These are phyloP conservation scores for Drosophila mayri DNA, from an alignment of 1,140 invertebrate species.

Conservation along the genomic window DNA sequence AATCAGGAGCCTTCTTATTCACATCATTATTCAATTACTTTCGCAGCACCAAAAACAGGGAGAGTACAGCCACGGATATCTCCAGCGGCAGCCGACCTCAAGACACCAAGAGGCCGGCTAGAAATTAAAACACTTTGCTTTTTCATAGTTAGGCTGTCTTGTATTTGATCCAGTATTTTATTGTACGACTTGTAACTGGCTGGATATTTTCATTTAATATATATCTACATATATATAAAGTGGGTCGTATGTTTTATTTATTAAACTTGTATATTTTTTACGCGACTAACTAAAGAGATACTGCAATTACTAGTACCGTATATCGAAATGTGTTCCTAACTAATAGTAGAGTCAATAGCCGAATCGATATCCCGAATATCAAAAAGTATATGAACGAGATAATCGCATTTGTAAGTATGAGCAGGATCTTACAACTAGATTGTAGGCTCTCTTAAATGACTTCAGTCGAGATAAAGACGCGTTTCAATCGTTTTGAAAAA, in stretches of 20 bases:
- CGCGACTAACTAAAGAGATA: conserved; percentile 49
- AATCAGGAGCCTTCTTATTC: not conserved
- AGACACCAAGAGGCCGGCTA: not conserved
- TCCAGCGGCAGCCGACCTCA: not conserved
- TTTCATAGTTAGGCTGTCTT: conserved; percentile 14
- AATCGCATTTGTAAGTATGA: conserved; percentile 32
- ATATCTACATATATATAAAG: conserved; percentile 6
- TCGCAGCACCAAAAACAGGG: conserved; percentile 7
- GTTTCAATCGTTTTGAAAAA: conserved; percentile 61
- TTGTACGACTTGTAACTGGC: conserved; percentile 18
- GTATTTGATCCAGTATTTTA: conserved; percentile 19
- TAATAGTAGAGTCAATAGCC: conserved; percentile 50
- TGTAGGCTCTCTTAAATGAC: conserved; percentile 60
- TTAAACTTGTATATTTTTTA: conserved; percentile 53
- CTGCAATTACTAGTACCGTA: conserved; percentile 28
- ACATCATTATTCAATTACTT: not conserved
- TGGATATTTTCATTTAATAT: conserved; percentile 24
- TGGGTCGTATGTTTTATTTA: conserved; percentile 33
- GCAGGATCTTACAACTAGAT: conserved; percentile 38
- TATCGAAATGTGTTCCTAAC: conserved; percentile 42
- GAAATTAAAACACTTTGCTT: not conserved
- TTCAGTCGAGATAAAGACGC: conserved; percentile 78
- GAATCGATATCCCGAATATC: conserved; percentile 58
- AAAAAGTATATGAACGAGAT: conserved; percentile 47
- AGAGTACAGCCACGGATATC: not conserved